These are phyloP conservation scores for Eupsilia transversa DNA, from an alignment of 2,888 invertebrate species.

Conservation along the genomic window DNA sequence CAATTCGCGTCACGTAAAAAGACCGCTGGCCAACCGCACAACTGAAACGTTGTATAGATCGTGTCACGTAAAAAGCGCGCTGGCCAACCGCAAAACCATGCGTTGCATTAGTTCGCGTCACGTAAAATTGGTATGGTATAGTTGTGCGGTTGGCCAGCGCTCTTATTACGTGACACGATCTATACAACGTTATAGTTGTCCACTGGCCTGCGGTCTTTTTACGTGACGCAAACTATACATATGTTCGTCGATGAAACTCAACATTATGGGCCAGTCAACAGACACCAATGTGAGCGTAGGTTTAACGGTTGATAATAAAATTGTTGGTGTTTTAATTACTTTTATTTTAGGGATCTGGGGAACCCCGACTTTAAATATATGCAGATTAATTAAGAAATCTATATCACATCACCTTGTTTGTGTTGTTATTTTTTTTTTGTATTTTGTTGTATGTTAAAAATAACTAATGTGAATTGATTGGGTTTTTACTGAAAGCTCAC, in stretches of 20 bases:
- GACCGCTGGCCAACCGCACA: no score
- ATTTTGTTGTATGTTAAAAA: constrained; percentile 9
- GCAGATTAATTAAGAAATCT: constrained; percentile 31
- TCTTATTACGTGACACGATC: no score
- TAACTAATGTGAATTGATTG: constrained; percentile 1
- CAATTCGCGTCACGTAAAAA: no score
- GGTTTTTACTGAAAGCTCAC: constrained; percentile 39
- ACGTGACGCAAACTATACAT: no score
- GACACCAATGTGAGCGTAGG: constrained; percentile 28
- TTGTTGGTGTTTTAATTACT: constrained; percentile 33
- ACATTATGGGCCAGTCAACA: background rate
- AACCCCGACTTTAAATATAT: constrained; percentile 48
- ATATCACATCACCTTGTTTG: background rate
- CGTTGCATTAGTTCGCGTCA: no score
- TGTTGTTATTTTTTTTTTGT: constrained; percentile 9
- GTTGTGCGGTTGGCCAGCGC: no score
- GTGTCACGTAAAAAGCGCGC: no score
- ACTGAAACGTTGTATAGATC: no score
- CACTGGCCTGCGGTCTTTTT: no score
- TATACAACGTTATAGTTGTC: no score
- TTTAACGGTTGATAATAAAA: constrained; percentile 17
- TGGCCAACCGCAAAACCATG: no score
- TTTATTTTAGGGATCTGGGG: constrained; percentile 48
- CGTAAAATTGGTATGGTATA: no score
- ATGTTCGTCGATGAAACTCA: background rate